Evolutionary conservation across 2,797 vertebrate species (phyloP).

Genomic region (Hippoglossus hippoglossus): DNA sequence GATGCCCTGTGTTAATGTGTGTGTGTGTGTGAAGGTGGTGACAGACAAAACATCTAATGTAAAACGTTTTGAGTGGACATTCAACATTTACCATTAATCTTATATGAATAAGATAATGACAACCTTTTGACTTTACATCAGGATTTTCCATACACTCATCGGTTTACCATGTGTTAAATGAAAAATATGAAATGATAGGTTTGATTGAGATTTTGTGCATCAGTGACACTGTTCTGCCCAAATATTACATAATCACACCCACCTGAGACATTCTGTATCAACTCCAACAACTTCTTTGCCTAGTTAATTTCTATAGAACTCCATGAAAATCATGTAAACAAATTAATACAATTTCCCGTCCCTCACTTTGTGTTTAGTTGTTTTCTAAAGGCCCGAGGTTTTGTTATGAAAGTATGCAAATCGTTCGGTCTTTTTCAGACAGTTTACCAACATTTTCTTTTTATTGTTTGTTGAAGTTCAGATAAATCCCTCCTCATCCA

Average conservation of each 20-base stretch:
- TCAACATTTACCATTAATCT: too few relatives aligned
- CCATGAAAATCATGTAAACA: not conserved
- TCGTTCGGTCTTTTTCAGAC: not conserved
- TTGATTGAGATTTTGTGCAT: not conserved
- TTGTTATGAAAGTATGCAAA: conserved; percentile 8
- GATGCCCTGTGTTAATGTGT: too few relatives aligned
- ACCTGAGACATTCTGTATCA: not conserved
- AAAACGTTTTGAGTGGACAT: too few relatives aligned
- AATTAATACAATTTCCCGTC: not conserved
- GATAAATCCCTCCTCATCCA: not conserved
- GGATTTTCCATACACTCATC: not conserved
- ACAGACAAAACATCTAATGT: too few relatives aligned
- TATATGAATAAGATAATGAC: too few relatives aligned
- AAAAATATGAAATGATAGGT: not conserved
- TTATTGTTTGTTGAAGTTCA: conserved; percentile 3
- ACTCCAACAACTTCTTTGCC: not conserved
- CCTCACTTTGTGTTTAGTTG: not conserved
- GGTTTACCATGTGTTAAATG: too few relatives aligned
- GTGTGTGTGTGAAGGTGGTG: too few relatives aligned
- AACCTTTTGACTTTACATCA: too few relatives aligned
- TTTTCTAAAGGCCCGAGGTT: not conserved
- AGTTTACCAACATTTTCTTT: not conserved
- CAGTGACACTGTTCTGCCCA: not conserved
- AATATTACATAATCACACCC: conserved; percentile 2
- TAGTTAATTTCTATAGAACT: not conserved